Evolutionary conservation across 2,888 invertebrate species (phyloP).

Genomic region (Drosophila nigritarsus): DNA sequence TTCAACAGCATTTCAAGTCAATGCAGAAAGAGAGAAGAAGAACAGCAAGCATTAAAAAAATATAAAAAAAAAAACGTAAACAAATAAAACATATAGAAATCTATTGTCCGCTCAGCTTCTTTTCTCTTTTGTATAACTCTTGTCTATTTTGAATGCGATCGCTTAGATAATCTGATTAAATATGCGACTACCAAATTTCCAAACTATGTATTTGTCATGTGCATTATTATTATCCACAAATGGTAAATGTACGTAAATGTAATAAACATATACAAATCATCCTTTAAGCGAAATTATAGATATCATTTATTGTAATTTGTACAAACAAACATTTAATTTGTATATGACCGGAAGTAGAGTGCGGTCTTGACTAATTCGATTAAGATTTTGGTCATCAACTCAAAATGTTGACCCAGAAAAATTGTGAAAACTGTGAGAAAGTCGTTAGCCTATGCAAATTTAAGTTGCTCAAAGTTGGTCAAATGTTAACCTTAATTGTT

Average conservation of each 20-base stretch:
- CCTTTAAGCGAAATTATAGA: neutral
- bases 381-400: neutral
- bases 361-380: neutral
- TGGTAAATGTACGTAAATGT: neutral
- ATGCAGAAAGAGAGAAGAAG: slow-evolving; percentile 18
- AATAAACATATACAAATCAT: neutral
- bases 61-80: neutral
- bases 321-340: neutral
- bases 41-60: slow-evolving; percentile 7
- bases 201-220: neutral
- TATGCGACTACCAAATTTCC: neutral
- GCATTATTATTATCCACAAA: neutral
- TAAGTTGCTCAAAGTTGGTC: slow-evolving; percentile 6
- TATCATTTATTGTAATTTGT: neutral
- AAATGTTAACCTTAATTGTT: slow-evolving; percentile 23
- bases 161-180: neutral
- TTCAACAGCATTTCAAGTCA: slow-evolving; percentile 16
- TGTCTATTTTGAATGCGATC: neutral
- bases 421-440: slow-evolving; percentile 22
- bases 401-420: slow-evolving; percentile 7
- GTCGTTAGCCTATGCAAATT: slow-evolving; percentile 21
- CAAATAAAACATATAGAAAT: neutral
- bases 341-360: neutral
- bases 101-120: neutral
- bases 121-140: neutral